phyloP scores from a whole-genome alignment of 2,113 vertebrate genomes.

The Ardeotis arabs region DNA sequence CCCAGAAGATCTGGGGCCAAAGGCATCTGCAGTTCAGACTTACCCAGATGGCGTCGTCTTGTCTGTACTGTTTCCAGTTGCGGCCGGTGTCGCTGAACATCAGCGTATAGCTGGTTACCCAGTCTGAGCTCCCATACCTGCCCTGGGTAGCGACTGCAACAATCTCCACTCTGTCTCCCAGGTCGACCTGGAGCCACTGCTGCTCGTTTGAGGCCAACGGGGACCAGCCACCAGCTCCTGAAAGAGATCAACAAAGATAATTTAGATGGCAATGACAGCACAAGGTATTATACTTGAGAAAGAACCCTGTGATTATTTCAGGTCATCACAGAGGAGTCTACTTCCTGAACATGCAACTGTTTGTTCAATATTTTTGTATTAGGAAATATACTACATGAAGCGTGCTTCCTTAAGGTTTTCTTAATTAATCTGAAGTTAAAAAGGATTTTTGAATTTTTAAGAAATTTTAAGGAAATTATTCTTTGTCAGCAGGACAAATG shows the following conservation, averaged over 20 bases:
- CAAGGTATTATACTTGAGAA: neutral
- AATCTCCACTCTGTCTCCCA: slow-evolving; percentile 90
- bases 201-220: slow-evolving; percentile 83
- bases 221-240: slow-evolving; percentile 96
- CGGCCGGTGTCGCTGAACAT: slow-evolving; percentile 93
- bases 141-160: slow-evolving; percentile 92
- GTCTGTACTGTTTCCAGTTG: slow-evolving; percentile 90
- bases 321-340: neutral
- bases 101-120: slow-evolving; percentile 89
- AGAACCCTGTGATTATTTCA: neutral
- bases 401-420: neutral
- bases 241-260: neutral
- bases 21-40: neutral
- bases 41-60: slow-evolving; percentile 85
- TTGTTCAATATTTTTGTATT: neutral
- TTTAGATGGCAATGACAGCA: neutral
- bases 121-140: slow-evolving; percentile 90
- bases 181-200: slow-evolving; percentile 96
- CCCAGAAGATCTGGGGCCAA: neutral
- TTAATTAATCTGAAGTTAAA: neutral
- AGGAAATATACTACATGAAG: neutral
- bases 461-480: neutral
- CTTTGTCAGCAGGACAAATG: neutral
- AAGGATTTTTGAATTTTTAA: neutral
- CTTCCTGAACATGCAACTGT: neutral